phyloP scores from a whole-genome alignment of 1,140 invertebrate species.

The Battus philenor region DNA sequence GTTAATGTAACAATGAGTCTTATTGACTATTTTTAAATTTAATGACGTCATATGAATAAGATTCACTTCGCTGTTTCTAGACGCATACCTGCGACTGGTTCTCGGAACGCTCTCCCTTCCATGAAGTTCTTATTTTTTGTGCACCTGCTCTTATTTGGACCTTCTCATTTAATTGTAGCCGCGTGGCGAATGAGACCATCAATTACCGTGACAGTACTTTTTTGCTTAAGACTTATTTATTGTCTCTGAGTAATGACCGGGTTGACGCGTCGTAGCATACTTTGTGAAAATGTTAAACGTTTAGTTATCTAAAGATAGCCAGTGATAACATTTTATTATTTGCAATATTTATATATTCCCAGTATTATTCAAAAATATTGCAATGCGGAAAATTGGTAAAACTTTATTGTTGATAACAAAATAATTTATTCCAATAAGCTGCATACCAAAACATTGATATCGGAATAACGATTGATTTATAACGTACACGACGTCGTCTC shows the following conservation, averaged over 20 bases:
- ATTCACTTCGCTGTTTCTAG: slow-evolving; percentile 35
- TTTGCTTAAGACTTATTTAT: slow-evolving; percentile 23
- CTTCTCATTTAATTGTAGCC: slow-evolving; percentile 54
- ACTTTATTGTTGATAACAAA: no score
- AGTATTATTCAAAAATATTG: no score
- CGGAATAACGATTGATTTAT: no score
- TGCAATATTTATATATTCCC: no score
- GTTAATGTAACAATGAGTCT: no score
- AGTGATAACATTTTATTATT: no score
- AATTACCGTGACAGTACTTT: slow-evolving; percentile 50
- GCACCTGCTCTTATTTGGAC: slow-evolving; percentile 56
- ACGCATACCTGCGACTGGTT: slow-evolving; percentile 39
- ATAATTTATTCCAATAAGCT: no score
- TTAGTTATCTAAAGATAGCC: no score
- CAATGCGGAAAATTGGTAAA: no score
- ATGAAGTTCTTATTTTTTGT: slow-evolving; percentile 42
- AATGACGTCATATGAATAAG: slow-evolving; percentile 42
- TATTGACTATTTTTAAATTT: no score
- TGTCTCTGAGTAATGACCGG: slow-evolving; percentile 8
- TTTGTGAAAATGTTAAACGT: slow-evolving; percentile 12
- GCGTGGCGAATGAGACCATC: slow-evolving; percentile 49
- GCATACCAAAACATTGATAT: no score
- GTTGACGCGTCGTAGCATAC: neutral
- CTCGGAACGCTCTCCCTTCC: slow-evolving; percentile 54
- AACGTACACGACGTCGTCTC: no score